Base-by-base conservation (phyloP, 2,888 invertebrate genomes). In the Copidosoma aretas region DNA sequence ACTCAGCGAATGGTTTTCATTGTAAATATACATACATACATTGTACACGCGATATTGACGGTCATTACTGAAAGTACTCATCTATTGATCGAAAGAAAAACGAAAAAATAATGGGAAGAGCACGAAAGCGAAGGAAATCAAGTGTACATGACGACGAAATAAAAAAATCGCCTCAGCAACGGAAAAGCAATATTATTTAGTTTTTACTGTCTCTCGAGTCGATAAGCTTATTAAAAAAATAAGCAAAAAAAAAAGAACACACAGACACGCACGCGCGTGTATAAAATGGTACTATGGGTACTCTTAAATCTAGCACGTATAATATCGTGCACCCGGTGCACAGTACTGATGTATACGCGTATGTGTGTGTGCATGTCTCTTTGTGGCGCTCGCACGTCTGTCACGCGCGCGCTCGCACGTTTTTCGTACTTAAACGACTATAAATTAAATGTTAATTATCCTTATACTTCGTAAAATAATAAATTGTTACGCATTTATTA, bases 401-500 rank as follows among this genome's bases (percentile, higher is more conserved):
- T 32, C 32, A 8, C 32, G 32, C 60, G 60, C 76, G 78, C 69
- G 68, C 68, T 39, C 43, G 64, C 58, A 67, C 69, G 70, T 69
- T 67, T 62, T 67, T 80, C 81, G 80, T 82, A 83, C 81, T 80
- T 81, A 82, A 81, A 82, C 78, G 80, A 82, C 77, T 81, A 82
- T 82, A 81, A 82, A 81, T 81, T 80, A 81, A 81, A 81, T 81
- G 80, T 82, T 81, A 82, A 82, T 82, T 82, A 83, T 80, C 81
- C 80, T 82, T 81, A 80, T 79, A 80, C 79, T 79, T 80, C 80
- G 80, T 80, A 78, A 79, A n/a, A 79, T 80, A 79, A 78, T 79
- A 80, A 79, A 83, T 82, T 82, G 83, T 82, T 82, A 82, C 80
- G 82, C 82, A 82, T 83, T 82, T 83, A 83, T 83, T 82, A 82